phyloP scores from a whole-genome alignment of 2,113 vertebrate species.

The Amia ocellicauda region DNA sequence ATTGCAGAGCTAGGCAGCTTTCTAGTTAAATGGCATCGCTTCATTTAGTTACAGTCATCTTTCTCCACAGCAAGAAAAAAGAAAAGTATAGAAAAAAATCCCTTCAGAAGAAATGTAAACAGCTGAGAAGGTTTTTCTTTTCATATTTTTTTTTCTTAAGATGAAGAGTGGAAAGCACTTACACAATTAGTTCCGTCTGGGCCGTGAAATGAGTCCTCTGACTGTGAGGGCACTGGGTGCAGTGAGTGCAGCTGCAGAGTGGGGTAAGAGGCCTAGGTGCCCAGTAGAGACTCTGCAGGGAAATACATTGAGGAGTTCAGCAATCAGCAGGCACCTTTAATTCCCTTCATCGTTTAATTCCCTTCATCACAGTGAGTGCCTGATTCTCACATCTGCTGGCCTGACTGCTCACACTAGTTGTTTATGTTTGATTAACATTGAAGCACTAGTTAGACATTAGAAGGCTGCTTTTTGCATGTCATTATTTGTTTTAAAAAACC shows the following conservation, averaged over 20 bases:
- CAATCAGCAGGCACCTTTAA: background rate
- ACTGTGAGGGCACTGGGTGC: conserved; percentile 49
- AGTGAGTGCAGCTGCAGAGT: conserved; percentile 45
- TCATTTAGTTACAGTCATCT: conserved; percentile 24
- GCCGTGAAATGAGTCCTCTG: conserved; percentile 27
- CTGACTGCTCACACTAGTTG: too few relatives aligned
- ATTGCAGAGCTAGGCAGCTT: conserved; percentile 40
- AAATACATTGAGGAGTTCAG: conserved; percentile 20
- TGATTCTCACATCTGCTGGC: too few relatives aligned
- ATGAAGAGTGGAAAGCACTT: conserved; percentile 41
- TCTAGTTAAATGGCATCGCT: conserved; percentile 39
- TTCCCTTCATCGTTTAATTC: too few relatives aligned
- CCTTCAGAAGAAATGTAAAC: conserved; percentile 35
- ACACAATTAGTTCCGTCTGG: conserved; percentile 60
- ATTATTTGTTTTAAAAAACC: too few relatives aligned
- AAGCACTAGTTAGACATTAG: too few relatives aligned
- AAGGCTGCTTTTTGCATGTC: too few relatives aligned
- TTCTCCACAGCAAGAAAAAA: conserved; percentile 26
- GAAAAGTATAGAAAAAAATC: conserved; percentile 17
- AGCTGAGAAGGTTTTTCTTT: too few relatives aligned
- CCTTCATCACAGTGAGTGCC: too few relatives aligned
- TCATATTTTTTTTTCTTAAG: too few relatives aligned
- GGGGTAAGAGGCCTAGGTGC: conserved; percentile 29
- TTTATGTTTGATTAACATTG: too few relatives aligned
- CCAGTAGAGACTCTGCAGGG: conserved; percentile 13